Conservation (phyloP, 2,113 vertebrate species). For the Lophotis ruficrista region DNA sequence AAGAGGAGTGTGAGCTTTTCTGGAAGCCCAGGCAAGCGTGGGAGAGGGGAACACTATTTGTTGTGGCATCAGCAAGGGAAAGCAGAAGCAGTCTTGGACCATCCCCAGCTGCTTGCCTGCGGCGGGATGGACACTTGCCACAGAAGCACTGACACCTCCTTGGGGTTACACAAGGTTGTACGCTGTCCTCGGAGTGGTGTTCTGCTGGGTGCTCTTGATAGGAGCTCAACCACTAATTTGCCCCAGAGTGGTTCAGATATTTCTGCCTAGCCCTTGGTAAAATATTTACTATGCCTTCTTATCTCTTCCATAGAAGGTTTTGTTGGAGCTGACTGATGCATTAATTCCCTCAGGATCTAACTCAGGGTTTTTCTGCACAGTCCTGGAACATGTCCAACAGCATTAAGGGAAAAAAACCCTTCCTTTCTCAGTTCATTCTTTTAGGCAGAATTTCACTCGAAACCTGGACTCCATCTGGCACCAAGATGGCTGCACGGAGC, state of each 20-base stretch:
- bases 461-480: background rate
- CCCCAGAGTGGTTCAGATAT: background rate
- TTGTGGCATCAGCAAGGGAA: background rate
- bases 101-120: background rate
- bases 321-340: conserved; percentile 14
- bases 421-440: conserved; percentile 1
- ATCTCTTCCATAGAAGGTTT: conserved; percentile 30
- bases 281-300: conserved; percentile 51
- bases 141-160: background rate
- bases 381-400: background rate
- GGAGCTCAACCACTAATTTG: background rate
- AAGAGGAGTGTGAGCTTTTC: background rate
- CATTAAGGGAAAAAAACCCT: background rate
- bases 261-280: background rate
- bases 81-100: background rate
- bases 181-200: accelerated
- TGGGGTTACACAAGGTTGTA: conserved; percentile 19
- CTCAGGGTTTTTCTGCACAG: background rate
- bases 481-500: background rate
- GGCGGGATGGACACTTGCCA: conserved; percentile 9
- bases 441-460: conserved; percentile 16
- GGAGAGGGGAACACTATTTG: background rate
- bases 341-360: conserved; percentile 15
- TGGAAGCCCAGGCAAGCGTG: background rate
- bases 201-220: background rate